Conservation (phyloP, 2,797 vertebrate species). For the Ceryle rudis region DNA sequence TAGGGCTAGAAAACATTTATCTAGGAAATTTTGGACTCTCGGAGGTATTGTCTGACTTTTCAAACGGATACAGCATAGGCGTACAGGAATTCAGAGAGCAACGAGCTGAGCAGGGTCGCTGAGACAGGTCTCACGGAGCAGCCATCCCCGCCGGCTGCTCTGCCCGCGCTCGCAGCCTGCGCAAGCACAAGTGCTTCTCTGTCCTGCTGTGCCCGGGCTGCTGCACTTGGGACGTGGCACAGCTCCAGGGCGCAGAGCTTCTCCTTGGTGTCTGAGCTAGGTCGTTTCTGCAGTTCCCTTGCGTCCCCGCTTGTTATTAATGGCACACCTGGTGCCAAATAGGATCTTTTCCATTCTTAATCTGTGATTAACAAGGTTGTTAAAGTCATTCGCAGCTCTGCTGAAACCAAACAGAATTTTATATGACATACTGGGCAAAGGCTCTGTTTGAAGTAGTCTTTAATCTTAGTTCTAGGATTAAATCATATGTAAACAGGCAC, state of each 20-base stretch:
- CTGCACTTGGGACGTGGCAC: rapidly evolving
- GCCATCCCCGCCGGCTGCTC: not conserved
- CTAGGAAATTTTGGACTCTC: not conserved
- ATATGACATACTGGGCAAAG: slow-evolving; percentile 30
- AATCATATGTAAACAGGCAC: slow-evolving; percentile 62
- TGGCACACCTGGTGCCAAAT: slow-evolving; percentile 45
- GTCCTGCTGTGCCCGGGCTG: not conserved
- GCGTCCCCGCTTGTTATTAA: slow-evolving; percentile 13
- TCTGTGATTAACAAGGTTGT: slow-evolving; percentile 66
- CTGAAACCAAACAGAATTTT: slow-evolving; percentile 55
- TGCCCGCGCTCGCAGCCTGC: not conserved
- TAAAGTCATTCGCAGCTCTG: slow-evolving; percentile 50
- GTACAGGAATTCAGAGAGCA: not conserved
- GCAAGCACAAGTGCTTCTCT: not conserved
- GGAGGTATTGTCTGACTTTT: not conserved
- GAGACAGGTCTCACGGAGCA: not conserved
- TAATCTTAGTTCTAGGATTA: slow-evolving; percentile 62
- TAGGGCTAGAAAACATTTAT: not conserved
- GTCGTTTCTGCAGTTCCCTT: slow-evolving; percentile 16
- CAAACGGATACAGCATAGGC: not conserved
- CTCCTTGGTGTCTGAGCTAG: not conserved
- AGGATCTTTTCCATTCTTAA: slow-evolving; percentile 56
- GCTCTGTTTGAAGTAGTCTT: slow-evolving; percentile 58
- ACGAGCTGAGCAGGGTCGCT: not conserved
- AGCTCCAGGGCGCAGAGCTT: not conserved